phyloP scores from a whole-genome alignment of 2,797 vertebrate species.

The Orestias chungarensis region DNA sequence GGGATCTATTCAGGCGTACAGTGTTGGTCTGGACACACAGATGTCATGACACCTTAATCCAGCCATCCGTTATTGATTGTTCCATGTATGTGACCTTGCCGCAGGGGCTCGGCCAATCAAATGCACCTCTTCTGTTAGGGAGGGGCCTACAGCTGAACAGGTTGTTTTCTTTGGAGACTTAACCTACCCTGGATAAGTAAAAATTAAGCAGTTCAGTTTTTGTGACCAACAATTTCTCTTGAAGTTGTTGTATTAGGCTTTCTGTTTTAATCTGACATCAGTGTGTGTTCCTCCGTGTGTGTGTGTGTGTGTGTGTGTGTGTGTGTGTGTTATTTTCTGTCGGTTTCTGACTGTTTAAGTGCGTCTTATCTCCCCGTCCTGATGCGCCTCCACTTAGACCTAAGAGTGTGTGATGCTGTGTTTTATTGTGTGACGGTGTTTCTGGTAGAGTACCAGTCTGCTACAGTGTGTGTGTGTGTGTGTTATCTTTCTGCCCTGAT shows the following conservation, averaged over 20 bases:
- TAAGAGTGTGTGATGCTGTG: constrained; percentile 1
- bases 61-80: constrained; percentile 79
- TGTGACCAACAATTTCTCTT: not conserved
- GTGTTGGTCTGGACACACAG: constrained; percentile 66
- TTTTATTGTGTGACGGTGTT: constrained; percentile 3
- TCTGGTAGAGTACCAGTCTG: not conserved
- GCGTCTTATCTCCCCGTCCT: not conserved
- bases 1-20: constrained; percentile 64
- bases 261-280: not conserved
- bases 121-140: constrained; percentile 52
- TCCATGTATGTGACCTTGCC: constrained; percentile 78
- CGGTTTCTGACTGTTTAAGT: not conserved
- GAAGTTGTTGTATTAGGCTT: not conserved
- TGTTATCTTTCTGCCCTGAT: constrained; percentile 45
- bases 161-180: not conserved
- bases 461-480: constrained; percentile 1
- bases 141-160: constrained; percentile 18
- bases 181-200: no score
- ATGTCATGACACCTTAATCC: constrained; percentile 80
- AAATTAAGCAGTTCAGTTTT: not conserved
- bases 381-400: not conserved
- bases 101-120: constrained; percentile 75
- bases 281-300: not conserved
- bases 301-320: not conserved
- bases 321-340: not conserved